Percentiles rank a stretch among this genome's conserved stretches.
phyloP scores from a whole-genome alignment of 2,888 invertebrate genomes.

The Lasioglossum vierecki region DNA sequence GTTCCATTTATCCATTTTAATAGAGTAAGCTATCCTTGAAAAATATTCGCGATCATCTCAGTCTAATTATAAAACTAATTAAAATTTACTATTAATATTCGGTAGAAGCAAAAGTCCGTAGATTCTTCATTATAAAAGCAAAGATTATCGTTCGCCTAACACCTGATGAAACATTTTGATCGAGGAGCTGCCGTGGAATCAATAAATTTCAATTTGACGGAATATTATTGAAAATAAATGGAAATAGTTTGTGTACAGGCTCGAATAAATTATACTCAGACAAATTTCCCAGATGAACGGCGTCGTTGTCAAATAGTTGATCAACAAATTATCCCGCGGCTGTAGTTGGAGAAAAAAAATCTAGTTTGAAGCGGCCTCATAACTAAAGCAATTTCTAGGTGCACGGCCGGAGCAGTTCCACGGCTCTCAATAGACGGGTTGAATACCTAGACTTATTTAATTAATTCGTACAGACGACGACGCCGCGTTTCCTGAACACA shows the following conservation, averaged over 20 bases:
- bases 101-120: not conserved
- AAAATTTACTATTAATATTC: not conserved
- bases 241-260: too few species aligned
- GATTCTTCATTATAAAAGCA: not conserved
- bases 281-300: too few species aligned
- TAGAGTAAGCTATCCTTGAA: not conserved
- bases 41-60: not conserved
- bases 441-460: not conserved
- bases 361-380: not conserved
- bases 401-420: not conserved
- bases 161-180: not conserved
- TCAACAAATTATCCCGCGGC: not conserved
- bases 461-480: not conserved
- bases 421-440: not conserved
- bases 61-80: not conserved
- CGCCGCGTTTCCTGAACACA: not conserved
- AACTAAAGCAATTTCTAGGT: not conserved
- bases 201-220: not conserved
- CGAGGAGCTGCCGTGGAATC: not conserved
- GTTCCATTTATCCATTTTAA: not conserved
- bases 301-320: not conserved
- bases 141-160: not conserved
- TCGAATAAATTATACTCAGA: too few species aligned
- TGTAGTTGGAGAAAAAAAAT: not conserved
- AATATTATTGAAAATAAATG: too few species aligned